These are phyloP conservation scores for Gasterosteus aculeatus DNA, from an alignment of 2,113 vertebrate species.

Conservation along the genomic window DNA sequence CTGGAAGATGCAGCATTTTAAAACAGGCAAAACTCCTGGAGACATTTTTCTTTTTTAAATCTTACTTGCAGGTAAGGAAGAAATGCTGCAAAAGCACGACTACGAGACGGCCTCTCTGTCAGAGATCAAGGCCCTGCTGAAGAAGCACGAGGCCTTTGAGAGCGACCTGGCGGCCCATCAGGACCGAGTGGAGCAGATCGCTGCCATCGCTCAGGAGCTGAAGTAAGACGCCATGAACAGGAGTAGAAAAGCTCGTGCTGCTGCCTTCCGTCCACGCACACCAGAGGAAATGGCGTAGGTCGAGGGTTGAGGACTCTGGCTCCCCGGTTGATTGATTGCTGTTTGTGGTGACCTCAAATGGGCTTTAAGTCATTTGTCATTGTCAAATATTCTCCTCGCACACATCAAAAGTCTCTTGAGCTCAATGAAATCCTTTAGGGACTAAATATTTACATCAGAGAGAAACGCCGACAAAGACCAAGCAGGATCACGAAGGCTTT, in stretches of 20 bases:
- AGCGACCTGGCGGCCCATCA: constrained; percentile 98
- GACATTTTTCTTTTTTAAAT: neutral
- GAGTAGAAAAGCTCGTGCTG: neutral
- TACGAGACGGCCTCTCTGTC: constrained; percentile 94
- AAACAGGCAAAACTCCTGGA: neutral
- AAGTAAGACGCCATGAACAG: constrained; percentile 83
- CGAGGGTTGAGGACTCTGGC: neutral
- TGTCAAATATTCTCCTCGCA: neutral
- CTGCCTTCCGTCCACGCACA: neutral
- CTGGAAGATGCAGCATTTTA: neutral
- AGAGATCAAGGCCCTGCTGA: constrained; percentile 96
- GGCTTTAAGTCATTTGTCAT: neutral
- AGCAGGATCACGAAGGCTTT: neutral
- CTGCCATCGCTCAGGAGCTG: constrained; percentile 96
- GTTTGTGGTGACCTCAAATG: neutral
- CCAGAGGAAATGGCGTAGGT: neutral
- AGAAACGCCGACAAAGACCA: constrained; percentile 4
- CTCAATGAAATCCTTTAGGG: neutral
- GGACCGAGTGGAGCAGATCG: constrained; percentile 98
- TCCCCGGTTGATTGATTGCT: neutral
- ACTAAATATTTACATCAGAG: neutral
- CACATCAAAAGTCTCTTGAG: neutral
- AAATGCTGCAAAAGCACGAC: constrained; percentile 91
- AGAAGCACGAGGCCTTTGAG: constrained; percentile 99
- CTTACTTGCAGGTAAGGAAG: constrained; percentile 88